A percentile compares a stretch with the other conserved stretches of the same genome.
Conservation (phyloP, 2,797 vertebrate species). For the Malurus leucopterus region DNA sequence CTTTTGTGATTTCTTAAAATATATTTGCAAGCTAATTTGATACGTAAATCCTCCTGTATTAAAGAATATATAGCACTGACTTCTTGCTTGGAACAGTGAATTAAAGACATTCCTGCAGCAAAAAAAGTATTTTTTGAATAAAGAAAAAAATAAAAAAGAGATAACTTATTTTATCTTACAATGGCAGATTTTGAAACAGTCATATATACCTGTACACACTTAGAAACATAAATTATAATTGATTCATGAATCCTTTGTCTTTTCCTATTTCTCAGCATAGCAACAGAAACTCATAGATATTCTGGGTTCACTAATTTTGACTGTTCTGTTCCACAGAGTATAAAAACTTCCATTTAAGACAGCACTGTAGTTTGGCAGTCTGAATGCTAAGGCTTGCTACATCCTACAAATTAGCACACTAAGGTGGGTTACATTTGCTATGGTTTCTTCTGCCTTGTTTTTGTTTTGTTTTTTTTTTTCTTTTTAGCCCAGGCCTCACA, state of each 20-base stretch:
- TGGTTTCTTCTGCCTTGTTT: neutral
- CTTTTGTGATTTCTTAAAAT: neutral
- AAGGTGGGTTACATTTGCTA: neutral
- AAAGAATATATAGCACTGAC: neutral
- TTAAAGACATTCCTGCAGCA: neutral
- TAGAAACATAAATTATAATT: neutral
- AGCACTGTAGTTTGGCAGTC: neutral
- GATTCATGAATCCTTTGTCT: neutral
- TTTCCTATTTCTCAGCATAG: neutral
- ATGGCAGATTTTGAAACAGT: neutral
- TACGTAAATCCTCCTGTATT: neutral
- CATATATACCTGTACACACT: neutral
- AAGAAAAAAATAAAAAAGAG: neutral
- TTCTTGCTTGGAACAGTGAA: neutral
- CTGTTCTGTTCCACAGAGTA: neutral
- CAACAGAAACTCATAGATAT: neutral
- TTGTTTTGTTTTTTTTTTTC: neutral
- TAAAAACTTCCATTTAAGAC: neutral
- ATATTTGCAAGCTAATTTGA: neutral
- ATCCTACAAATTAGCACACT: neutral
- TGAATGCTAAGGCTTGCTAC: neutral
- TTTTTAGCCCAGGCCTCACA: neutral
- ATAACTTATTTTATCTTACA: neutral
- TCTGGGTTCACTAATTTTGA: neutral
- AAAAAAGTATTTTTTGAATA: neutral